Evolutionary conservation across 1,140 invertebrate genomes (phyloP), one percentile per base, ranked within the genome.

Genomic region (Pseudachorutes palmiensis): DNA sequence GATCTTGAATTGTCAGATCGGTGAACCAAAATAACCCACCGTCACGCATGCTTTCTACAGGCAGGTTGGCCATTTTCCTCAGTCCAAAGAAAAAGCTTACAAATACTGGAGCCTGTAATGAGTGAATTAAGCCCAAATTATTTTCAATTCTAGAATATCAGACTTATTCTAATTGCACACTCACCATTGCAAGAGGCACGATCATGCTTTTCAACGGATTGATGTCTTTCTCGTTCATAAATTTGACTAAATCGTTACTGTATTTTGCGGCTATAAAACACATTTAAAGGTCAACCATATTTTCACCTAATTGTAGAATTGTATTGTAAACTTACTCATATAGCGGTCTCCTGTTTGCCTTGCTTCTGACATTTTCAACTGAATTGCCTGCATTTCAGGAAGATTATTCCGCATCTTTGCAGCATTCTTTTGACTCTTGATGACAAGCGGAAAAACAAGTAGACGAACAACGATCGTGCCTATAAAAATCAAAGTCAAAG

Each of bases 21-120:
- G 82, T 82, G 77, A 98, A 95, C 96, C 96, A 99, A 62, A 82
- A 87, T 0, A 94, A 67, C 2, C 97, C 97, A n/a, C 95, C 96
- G 26, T 82, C 79, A 68, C 84, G 85, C 82, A 98, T 83, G 77
- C 91, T 93, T 64, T 91, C 89, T 14, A 98, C 86, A 1, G 93
- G 94, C 12, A 87, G 80, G 75, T 87, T 88, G 0, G 92, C 85
- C 92, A 98, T 96, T 75, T 75, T 70, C 75, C 89, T 81, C 14
- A 98, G 77, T 0, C 85, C 91, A 75, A 91, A 81, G 76, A 96
- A 97, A 76, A 94, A 89, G 5, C 93, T 94, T 45, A 97, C 79
- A 77, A 98, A 97, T 3, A 97, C 76, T 0, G 94, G 93, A 12
- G 87, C 80, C 87, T 91, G 75, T 31, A 81, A 79, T 65, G 74